Evolutionary conservation across 2,113 vertebrate species (phyloP), one percentile per base, ranked within the genome.

Genomic region (Osmerus eperlanus): DNA sequence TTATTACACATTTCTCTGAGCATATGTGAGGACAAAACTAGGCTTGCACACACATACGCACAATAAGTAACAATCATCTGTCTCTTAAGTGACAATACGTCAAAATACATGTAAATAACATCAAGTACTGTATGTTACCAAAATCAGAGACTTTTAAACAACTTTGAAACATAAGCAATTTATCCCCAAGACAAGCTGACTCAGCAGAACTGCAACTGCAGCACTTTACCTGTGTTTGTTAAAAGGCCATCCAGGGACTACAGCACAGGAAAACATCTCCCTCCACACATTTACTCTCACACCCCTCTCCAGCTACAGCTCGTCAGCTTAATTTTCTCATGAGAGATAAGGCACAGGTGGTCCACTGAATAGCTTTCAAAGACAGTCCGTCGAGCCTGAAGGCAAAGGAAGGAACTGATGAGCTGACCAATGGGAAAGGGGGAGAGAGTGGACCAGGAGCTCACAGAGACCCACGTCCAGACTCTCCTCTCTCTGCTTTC

Each of bases 401-500:
- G 83, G 84, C 72, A 74, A 65, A 62, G 82, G 78, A 80, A 77
- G 19, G 51, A 71, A 82, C 74, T 87, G 85, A 89, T 28, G 23
- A 23, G 23, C 23, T 23, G 23, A 23, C 87, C 88, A 81, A 71
- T 74, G 36, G 12, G 25, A 52, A 53, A 70, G 52, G 19, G 65
- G 32, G 47, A 65, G 64, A 79, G 71, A 75, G 62, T 73, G 79
- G 66, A 77, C 59, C 71, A 78, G 59, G 58, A 65, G 59, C 68
- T 71, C 29, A 58, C 28, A 72, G 62, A 77, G 56, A 71, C 59
- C 68, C 58, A 25, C n/a, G 55, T 12, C 9, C 25, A 32, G 58
- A 93, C 62, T 52, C 3, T 89, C 80, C 87, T 81, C 89, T 89
- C 87, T 82, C 89, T 91, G 89, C 90, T 92, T 93, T 88, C 91